phyloP scores from a whole-genome alignment of 2,113 vertebrate species.

The Acrocephalus kingi region DNA sequence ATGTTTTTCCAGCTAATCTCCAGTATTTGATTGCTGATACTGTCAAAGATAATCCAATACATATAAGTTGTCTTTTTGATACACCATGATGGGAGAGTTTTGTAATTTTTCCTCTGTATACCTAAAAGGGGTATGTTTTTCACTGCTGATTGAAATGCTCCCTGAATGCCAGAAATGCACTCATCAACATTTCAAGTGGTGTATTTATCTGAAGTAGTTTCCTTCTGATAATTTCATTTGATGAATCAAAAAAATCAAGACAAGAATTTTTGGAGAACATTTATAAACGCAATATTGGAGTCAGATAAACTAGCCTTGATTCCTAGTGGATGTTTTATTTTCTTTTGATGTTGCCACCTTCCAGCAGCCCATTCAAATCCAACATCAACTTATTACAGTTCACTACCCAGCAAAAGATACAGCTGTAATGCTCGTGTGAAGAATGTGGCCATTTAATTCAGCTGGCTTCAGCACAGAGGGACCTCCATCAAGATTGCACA shows the following conservation, averaged over 20 bases:
- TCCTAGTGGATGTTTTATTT: not conserved
- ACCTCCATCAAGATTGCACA: not conserved
- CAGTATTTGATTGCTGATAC: not conserved
- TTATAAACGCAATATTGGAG: not conserved
- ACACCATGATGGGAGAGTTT: not conserved
- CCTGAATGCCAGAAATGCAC: slow-evolving; percentile 30
- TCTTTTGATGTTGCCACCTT: slow-evolving; percentile 4
- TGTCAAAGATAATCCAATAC: not conserved
- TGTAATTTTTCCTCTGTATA: not conserved
- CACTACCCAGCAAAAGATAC: not conserved
- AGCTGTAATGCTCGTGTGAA: not conserved
- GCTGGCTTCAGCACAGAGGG: slow-evolving; percentile 1
- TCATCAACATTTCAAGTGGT: slow-evolving; percentile 53
- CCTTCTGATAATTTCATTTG: slow-evolving; percentile 58
- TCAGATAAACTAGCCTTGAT: not conserved
- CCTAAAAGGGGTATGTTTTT: not conserved
- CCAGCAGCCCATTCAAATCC: not conserved
- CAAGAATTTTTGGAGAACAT: not conserved
- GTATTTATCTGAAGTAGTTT: slow-evolving; percentile 52
- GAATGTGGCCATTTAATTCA: not conserved
- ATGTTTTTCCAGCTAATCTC: not conserved
- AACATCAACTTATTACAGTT: not conserved
- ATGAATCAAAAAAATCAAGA: slow-evolving; percentile 47
- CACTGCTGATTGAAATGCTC: slow-evolving; percentile 36
- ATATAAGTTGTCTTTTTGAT: not conserved